phyloP scores from a whole-genome alignment of 2,888 invertebrate species.

The Oxytorus armatus region DNA sequence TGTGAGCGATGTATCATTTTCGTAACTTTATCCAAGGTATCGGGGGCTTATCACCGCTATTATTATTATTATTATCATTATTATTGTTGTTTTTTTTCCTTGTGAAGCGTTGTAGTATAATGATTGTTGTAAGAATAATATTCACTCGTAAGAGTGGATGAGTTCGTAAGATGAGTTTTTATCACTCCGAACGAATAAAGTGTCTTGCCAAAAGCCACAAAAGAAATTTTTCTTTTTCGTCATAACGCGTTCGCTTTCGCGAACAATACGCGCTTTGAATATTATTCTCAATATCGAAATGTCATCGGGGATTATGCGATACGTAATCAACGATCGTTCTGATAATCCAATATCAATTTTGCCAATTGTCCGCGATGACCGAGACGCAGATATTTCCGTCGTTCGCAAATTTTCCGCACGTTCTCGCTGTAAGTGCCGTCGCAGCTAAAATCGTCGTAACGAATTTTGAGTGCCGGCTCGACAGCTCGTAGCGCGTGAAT shows the following conservation, averaged over 20 bases:
- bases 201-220: conserved; percentile 63
- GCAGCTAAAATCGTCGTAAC: conserved; percentile 84
- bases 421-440: conserved; percentile 75
- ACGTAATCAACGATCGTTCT: conserved; percentile 66
- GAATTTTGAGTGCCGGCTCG: conserved; percentile 91
- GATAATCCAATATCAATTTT: conserved; percentile 86
- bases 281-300: neutral
- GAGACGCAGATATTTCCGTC: conserved; percentile 79
- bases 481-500: conserved; percentile 92
- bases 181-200: conserved; percentile 50
- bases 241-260: too few species aligned
- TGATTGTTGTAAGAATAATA: conserved; percentile 39
- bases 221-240: conserved; percentile 24
- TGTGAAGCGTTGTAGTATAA: conserved; percentile 55
- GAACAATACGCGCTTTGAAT: too few species aligned
- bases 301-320: neutral
- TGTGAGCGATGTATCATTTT: conserved; percentile 51
- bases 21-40: conserved; percentile 61
- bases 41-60: conserved; percentile 59
- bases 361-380: conserved; percentile 86
- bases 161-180: conserved; percentile 40
- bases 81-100: conserved; percentile 47
- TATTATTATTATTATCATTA: conserved; percentile 49
- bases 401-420: conserved; percentile 75
- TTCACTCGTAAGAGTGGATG: conserved; percentile 14